These are phyloP conservation scores for Epizoanthus ramosus DNA, from an alignment of 92 coral and sea anemone genomes.

Conservation along the genomic window DNA sequence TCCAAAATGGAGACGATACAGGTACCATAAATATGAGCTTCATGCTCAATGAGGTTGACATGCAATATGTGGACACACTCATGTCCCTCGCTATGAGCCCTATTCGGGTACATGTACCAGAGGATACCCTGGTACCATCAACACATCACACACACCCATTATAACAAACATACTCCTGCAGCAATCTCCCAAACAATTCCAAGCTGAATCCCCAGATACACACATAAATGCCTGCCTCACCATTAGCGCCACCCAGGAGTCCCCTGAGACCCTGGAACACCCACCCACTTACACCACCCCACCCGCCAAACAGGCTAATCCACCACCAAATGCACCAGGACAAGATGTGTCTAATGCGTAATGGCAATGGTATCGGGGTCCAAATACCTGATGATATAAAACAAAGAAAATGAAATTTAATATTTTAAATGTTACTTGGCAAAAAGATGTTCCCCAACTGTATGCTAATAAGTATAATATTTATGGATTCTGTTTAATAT, in stretches of 20 bases:
- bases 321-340: conserved; percentile 32
- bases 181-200: conserved; percentile 27
- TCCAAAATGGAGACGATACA: too few species aligned
- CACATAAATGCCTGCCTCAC: conserved; percentile 9
- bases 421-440: too few species aligned
- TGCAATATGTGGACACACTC: too few species aligned
- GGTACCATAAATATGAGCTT: too few species aligned
- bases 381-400: conserved; percentile 15
- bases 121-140: conserved; percentile 18
- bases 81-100: too few species aligned
- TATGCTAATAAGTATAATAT: too few species aligned
- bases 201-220: conserved; percentile 6
- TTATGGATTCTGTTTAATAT: too few species aligned
- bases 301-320: conserved; percentile 10
- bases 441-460: too few species aligned
- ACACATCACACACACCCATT: conserved; percentile 1
- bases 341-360: conserved; percentile 8
- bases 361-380: conserved; percentile 21
- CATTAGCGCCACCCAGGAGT: conserved; percentile 21
- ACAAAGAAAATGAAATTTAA: not conserved
- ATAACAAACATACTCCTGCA: conserved; percentile 25
- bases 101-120: conserved; percentile 21
- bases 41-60: too few species aligned
- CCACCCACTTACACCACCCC: conserved; percentile 28
- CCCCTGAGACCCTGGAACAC: conserved; percentile 31